Percentiles rank a stretch among this genome's conserved stretches.
Evolutionary conservation across 2,113 vertebrate genomes (phyloP).

Genomic region (Percina caprodes): DNA sequence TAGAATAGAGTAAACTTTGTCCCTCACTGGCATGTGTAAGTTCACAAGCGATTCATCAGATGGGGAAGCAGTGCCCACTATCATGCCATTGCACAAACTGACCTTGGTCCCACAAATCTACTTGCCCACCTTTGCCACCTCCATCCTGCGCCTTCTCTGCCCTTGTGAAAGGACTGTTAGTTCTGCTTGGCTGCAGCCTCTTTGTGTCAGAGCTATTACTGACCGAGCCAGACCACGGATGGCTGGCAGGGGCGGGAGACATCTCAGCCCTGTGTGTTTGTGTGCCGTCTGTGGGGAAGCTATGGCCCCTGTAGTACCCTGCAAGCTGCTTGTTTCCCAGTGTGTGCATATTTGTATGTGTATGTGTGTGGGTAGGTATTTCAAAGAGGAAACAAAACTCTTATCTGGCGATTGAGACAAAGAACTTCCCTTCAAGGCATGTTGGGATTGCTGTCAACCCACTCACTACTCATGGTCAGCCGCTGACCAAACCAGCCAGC

Average conservation of each 20-base stretch:
- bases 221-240: constrained; percentile 64
- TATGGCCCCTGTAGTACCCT: constrained; percentile 40
- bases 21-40: constrained; percentile 27
- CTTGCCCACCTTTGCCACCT: constrained; percentile 58
- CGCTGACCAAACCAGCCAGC: constrained; percentile 39
- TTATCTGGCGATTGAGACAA: constrained; percentile 61
- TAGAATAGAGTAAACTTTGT: neutral
- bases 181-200: constrained; percentile 73
- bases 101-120: constrained; percentile 37
- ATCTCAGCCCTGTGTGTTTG: constrained; percentile 57
- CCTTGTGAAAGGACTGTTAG: constrained; percentile 68
- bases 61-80: constrained; percentile 9
- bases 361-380: constrained; percentile 41
- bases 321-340: constrained; percentile 52
- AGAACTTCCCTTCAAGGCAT: constrained; percentile 55
- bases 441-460: constrained; percentile 53
- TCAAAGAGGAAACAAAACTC: constrained; percentile 68
- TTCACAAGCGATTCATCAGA: constrained; percentile 43
- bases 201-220: constrained; percentile 71
- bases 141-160: constrained; percentile 26
- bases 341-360: constrained; percentile 26
- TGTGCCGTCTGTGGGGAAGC: constrained; percentile 58
- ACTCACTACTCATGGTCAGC: constrained; percentile 55
- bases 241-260: constrained; percentile 69
- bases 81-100: constrained; percentile 37